Percentiles rank a stretch among this genome's conserved stretches.
Conservation (phyloP, 2,888 invertebrate genomes). For the Phortica okadai region DNA sequence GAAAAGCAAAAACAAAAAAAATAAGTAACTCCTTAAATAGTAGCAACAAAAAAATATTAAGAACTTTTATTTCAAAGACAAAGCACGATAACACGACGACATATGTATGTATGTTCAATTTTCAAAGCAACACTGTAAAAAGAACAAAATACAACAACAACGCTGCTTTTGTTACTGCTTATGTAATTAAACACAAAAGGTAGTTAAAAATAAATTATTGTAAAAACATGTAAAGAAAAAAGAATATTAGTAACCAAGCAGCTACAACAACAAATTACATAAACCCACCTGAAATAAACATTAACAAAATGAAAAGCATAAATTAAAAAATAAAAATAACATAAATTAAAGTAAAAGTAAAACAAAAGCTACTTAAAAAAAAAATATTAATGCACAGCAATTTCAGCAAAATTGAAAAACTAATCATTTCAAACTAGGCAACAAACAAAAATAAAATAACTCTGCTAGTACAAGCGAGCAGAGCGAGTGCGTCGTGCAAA, state of each 20-base stretch:
- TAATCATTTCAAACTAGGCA: conserved; percentile 2
- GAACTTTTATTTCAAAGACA: neutral
- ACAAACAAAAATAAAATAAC: conserved; percentile 38
- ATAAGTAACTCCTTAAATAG: conserved; percentile 51
- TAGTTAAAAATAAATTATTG: conserved; percentile 46
- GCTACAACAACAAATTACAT: conserved; percentile 30
- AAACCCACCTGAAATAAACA: conserved; percentile 22
- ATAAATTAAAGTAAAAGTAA: neutral
- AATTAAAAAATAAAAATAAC: neutral
- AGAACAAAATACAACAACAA: conserved; percentile 50
- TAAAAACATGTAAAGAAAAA: conserved; percentile 46
- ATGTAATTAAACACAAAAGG: conserved; percentile 51
- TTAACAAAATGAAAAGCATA: conserved; percentile 1
- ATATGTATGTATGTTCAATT: conserved; percentile 3
- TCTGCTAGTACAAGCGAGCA: conserved; percentile 35
- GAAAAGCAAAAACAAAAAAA: conserved; percentile 46
- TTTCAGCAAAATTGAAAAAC: conserved; percentile 16
- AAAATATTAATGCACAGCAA: conserved; percentile 22
- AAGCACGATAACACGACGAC: neutral
- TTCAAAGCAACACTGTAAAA: conserved; percentile 59
- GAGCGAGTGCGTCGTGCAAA: conserved; percentile 22
- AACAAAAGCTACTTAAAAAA: neutral
- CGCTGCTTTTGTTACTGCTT: conserved; percentile 32
- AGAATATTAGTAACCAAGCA: conserved; percentile 21
- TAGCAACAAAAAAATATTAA: conserved; percentile 37